These are phyloP conservation scores for Etheostoma perlongum DNA, from an alignment of 2,797 vertebrate genomes.

Conservation along the genomic window DNA sequence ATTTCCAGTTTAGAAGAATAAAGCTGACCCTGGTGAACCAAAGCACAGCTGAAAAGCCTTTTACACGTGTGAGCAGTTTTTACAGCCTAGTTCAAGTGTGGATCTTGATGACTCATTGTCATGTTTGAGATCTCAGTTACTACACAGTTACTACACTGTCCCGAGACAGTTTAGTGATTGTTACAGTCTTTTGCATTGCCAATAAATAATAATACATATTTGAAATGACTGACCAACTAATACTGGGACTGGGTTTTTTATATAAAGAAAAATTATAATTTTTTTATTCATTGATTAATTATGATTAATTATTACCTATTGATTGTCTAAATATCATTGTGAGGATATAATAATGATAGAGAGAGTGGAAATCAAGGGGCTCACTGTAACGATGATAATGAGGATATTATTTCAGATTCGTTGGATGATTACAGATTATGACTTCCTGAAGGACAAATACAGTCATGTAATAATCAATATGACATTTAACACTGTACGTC, in stretches of 20 bases:
- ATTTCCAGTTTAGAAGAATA: not conserved
- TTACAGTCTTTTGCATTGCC: not conserved
- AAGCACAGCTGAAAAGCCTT: not conserved
- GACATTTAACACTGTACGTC: no score
- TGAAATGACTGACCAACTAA: not conserved
- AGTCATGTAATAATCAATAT: not conserved
- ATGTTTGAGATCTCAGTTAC: conserved; percentile 7
- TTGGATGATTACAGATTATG: not conserved
- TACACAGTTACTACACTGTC: not conserved
- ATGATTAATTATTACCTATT: not conserved
- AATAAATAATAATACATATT: conserved; percentile 5
- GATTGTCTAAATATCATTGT: conserved; percentile 8
- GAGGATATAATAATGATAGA: not conserved
- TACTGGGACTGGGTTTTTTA: not conserved
- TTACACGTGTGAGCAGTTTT: not conserved
- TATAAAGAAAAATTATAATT: not conserved
- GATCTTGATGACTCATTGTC: not conserved
- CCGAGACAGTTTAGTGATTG: not conserved
- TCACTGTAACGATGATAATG: not conserved
- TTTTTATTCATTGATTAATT: not conserved
- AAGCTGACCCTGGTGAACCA: not conserved
- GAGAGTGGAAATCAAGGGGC: not conserved
- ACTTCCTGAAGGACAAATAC: not conserved
- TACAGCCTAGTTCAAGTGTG: not conserved
- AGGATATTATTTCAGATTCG: not conserved